These are phyloP conservation scores for Stenurella melanura DNA, from an alignment of 2,888 invertebrate species.

Conservation along the genomic window DNA sequence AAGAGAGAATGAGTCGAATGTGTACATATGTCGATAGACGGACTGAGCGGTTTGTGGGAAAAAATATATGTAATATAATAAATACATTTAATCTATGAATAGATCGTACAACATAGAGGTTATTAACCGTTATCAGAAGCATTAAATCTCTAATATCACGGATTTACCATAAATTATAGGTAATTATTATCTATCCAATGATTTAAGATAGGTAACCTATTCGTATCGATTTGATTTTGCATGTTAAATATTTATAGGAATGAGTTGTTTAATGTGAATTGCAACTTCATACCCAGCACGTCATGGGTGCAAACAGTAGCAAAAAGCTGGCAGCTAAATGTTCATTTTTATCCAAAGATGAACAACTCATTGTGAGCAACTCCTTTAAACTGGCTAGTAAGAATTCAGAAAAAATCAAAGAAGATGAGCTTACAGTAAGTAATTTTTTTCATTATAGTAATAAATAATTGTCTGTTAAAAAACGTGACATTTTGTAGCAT, in stretches of 20 bases:
- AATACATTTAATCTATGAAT: background rate
- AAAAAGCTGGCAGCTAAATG: constrained; percentile 81
- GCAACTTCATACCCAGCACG: constrained; percentile 19
- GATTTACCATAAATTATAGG: background rate
- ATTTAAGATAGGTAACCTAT: background rate
- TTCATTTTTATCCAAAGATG: constrained; percentile 79
- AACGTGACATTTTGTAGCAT: background rate
- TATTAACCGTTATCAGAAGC: background rate
- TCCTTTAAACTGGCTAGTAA: constrained; percentile 80
- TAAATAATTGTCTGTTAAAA: background rate
- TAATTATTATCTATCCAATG: constrained; percentile 11
- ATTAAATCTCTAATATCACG: background rate
- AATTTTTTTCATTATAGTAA: constrained; percentile 26
- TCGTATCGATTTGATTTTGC: constrained; percentile 30
- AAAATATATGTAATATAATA: too few species aligned
- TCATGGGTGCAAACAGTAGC: constrained; percentile 76
- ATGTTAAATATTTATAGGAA: constrained; percentile 30
- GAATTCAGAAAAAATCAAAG: constrained; percentile 79
- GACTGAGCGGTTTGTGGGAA: too few species aligned
- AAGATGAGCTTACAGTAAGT: constrained; percentile 82
- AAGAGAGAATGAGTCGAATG: too few species aligned
- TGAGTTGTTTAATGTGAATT: constrained; percentile 9
- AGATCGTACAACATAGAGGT: background rate
- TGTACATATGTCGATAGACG: too few species aligned
- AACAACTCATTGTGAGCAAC: constrained; percentile 78